Evolutionary conservation across 2,888 invertebrate species (phyloP), one percentile per base, ranked within the genome.

Genomic region (Plebejus melissa): DNA sequence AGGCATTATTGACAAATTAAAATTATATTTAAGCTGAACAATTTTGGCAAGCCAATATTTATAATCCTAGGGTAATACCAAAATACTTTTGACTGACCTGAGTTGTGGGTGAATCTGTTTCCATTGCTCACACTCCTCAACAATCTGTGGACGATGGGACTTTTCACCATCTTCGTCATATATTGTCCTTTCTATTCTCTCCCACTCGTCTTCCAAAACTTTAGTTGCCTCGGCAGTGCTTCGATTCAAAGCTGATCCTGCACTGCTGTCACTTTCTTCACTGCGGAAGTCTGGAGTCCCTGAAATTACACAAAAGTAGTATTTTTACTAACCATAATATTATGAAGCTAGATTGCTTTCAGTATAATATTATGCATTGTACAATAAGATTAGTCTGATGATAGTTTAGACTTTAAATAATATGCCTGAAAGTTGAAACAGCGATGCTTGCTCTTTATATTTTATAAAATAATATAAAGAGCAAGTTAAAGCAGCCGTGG

Each of bases 121-220:
- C 95, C 95, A 95, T 81, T 94, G 94, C 76, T 90, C 90, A 81
- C 94, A 95, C 83, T 95, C 95, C 57, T 95, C 94, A 78, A 92
- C 84, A 78, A 95, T 94, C 75, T 94, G 93, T 71, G 92, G 88
- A 50, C 91, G 80, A 0, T 87, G 87, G 70, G 91, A 90, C 78
- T 94, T 93, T 79, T 91, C 91, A 1, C 94, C 92, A 38, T 94
- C 94, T 80, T 94, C 93, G 83, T 94, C 89, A 80, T 94, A 94
- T 50, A 95, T 82, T 16, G 95, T 94, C 80, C 94, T 90, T 81
- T 95, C 94, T 80, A 95, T 94, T 76, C 91, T 86, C 74, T 94
- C 93, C 89, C 94, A 94, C 86, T 95, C 95, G 1, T 88, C 85
- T n/a, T 90, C 87, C 32, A 95, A 88, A 36, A 83, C 86, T 81